Conservation (phyloP, 1,140 invertebrate genomes). For the Teleopsis dalmanni region DNA sequence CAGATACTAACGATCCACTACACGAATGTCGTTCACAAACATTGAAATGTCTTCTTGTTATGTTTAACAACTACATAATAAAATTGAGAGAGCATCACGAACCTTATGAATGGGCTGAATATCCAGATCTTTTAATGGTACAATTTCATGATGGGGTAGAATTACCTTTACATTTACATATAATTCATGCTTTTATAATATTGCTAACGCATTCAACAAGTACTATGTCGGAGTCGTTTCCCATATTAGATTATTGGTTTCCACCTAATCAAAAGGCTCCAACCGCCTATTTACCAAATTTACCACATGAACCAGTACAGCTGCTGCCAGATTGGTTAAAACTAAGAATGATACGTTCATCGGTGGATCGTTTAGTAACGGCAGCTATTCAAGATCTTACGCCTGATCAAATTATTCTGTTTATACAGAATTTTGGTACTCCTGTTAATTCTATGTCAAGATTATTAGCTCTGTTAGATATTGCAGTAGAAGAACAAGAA, state of each 20-base stretch:
- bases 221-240: slow-evolving; percentile 35
- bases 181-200: slow-evolving; percentile 93
- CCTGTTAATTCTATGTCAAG: slow-evolving; percentile 83
- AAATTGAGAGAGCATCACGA: slow-evolving; percentile 55
- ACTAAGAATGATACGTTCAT: slow-evolving; percentile 84
- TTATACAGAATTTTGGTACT: slow-evolving; percentile 94
- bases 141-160: slow-evolving; percentile 79
- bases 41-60: slow-evolving; percentile 49
- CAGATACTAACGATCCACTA: slow-evolving; percentile 47
- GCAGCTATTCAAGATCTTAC: slow-evolving; percentile 81
- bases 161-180: slow-evolving; percentile 76
- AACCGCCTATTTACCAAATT: slow-evolving; percentile 66
- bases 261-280: slow-evolving; percentile 58
- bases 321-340: slow-evolving; percentile 93
- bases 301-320: slow-evolving; percentile 77
- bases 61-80: slow-evolving; percentile 44
- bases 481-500: slow-evolving; percentile 59
- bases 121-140: slow-evolving; percentile 64
- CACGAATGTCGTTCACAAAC: slow-evolving; percentile 62
- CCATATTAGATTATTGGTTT: slow-evolving; percentile 71
- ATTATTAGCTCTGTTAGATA: slow-evolving; percentile 66
- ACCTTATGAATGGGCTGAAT: slow-evolving; percentile 60
- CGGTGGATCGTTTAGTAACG: slow-evolving; percentile 72
- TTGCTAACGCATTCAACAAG: slow-evolving; percentile 58
- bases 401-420: slow-evolving; percentile 82